Evolutionary conservation across 2,113 vertebrate species (phyloP).

Genomic region (Hystrix cristata): DNA sequence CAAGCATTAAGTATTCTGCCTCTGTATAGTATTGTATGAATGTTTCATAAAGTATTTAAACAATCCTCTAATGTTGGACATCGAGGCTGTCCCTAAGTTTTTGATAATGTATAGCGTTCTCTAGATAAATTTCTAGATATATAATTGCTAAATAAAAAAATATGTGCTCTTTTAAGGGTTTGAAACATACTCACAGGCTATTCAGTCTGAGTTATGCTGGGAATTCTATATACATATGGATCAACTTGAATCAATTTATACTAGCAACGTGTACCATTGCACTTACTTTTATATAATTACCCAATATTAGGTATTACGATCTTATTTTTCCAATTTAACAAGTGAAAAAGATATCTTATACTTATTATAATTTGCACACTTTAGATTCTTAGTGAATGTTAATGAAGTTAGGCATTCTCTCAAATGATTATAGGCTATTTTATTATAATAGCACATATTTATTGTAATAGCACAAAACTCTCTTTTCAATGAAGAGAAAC

Average conservation of each 20-base stretch:
- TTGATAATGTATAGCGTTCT: background rate
- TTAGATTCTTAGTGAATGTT: background rate
- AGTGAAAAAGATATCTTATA: background rate
- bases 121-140: constrained; percentile 4
- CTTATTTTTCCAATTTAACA: constrained; percentile 32
- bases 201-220: background rate
- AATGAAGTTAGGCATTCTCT: constrained; percentile 34
- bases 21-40: background rate
- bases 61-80: background rate
- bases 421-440: constrained; percentile 1
- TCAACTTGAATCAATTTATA: constrained; percentile 28
- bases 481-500: background rate
- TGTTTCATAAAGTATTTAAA: constrained; percentile 18
- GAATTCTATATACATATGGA: background rate
- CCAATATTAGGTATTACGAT: background rate
- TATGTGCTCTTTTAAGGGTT: background rate
- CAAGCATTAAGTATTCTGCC: background rate
- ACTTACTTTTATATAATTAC: constrained; percentile 16
- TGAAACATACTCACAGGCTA: background rate
- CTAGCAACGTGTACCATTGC: background rate
- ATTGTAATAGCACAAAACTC: background rate
- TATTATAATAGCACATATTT: background rate
- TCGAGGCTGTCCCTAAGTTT: background rate
- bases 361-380: background rate
- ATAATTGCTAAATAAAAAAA: constrained; percentile 11